phyloP scores from a whole-genome alignment of 2,797 vertebrate species.

The Rhynchotus rufescens region DNA sequence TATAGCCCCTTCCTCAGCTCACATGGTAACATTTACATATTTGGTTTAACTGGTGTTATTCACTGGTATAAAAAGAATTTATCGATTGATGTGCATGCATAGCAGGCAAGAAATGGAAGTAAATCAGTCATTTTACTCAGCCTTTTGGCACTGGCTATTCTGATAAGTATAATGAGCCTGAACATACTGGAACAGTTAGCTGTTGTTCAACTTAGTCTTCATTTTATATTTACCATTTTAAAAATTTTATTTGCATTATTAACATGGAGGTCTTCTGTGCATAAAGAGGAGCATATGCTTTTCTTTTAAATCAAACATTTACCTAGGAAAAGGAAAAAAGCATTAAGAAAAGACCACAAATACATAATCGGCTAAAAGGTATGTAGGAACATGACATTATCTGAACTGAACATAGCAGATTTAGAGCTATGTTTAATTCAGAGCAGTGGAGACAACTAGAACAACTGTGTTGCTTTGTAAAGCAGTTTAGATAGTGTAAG shows the following conservation, averaged over 20 bases:
- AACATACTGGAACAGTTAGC: neutral
- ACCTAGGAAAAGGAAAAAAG: neutral
- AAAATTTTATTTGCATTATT: neutral
- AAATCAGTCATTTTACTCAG: neutral
- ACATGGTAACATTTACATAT: neutral
- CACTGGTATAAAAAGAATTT: neutral
- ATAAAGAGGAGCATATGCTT: neutral
- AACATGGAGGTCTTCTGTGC: neutral
- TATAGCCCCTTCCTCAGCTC: neutral
- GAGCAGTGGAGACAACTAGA: neutral
- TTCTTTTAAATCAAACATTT: neutral
- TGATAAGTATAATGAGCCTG: neutral
- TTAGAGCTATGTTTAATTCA: neutral
- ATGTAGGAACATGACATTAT: accelerated
- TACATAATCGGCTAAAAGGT: neutral
- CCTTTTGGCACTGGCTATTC: neutral
- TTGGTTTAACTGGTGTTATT: neutral
- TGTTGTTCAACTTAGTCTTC: neutral
- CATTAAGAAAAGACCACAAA: neutral
- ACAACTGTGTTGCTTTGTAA: neutral
- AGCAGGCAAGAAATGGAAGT: neutral
- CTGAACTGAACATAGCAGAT: neutral
- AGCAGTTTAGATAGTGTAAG: neutral
- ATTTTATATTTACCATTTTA: neutral
- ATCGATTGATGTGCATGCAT: neutral